Conservation (phyloP, 2,797 vertebrate genomes). For the Galago senegalensis region DNA sequence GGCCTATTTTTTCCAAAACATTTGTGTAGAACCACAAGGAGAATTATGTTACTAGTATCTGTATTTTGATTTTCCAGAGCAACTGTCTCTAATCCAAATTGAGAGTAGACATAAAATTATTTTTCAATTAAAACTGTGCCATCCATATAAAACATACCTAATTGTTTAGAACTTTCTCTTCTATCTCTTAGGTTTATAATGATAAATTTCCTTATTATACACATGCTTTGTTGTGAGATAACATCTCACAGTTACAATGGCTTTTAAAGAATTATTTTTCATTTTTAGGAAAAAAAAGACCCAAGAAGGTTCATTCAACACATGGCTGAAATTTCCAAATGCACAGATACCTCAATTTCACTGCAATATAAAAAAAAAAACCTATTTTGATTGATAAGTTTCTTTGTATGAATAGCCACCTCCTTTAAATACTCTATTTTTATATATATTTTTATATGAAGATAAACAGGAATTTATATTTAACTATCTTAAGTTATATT, state of each 20-base stretch:
- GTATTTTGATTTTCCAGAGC: conserved; percentile 62
- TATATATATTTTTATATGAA: conserved; percentile 87
- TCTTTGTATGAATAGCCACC: conserved; percentile 73
- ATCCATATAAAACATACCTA: conserved; percentile 4
- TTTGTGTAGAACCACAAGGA: background rate
- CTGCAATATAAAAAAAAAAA: conserved; percentile 63
- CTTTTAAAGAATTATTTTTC: conserved; percentile 73
- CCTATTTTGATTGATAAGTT: conserved; percentile 77
- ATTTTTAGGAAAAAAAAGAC: background rate
- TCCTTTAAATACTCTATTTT: conserved; percentile 86
- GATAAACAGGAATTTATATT: conserved; percentile 84
- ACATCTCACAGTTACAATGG: conserved; percentile 24
- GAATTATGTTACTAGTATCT: conserved; percentile 16
- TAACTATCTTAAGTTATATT: conserved; percentile 79
- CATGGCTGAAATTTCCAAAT: conserved; percentile 77
- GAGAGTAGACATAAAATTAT: conserved; percentile 40
- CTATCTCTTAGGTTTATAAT: conserved; percentile 78
- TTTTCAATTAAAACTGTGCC: conserved; percentile 57
- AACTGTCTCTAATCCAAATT: conserved; percentile 54
- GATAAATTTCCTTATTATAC: conserved; percentile 72
- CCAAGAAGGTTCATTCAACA: conserved; percentile 73
- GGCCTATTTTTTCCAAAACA: conserved; percentile 48
- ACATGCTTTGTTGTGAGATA: conserved; percentile 63
- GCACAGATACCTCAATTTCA: conserved; percentile 86
- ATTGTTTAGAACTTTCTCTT: conserved; percentile 69